Conservation (phyloP, 2,113 vertebrate species). For the Gobius niger region DNA sequence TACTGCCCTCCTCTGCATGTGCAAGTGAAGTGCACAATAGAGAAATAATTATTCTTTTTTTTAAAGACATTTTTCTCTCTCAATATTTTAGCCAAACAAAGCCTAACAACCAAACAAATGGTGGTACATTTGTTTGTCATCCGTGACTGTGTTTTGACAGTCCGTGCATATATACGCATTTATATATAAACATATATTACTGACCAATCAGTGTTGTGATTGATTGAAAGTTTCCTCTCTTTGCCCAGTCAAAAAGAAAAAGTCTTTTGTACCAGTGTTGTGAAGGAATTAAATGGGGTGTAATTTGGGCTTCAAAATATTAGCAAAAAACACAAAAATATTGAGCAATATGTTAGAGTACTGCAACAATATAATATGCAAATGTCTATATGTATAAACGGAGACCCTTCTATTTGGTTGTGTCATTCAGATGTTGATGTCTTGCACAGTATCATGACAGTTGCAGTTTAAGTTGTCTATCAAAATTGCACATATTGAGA, state of each 20-base stretch:
- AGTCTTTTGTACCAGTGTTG: constrained; percentile 73
- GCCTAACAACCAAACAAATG: constrained; percentile 50
- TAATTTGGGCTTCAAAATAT: neutral
- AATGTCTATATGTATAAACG: neutral
- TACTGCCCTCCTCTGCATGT: constrained; percentile 68
- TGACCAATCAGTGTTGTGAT: constrained; percentile 78
- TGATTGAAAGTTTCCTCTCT: constrained; percentile 47
- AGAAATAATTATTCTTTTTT: constrained; percentile 30
- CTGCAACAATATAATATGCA: constrained; percentile 3
- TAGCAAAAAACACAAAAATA: neutral
- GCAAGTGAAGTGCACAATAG: constrained; percentile 46
- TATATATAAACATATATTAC: constrained; percentile 40
- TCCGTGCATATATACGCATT: constrained; percentile 55
- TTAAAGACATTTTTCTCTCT: constrained; percentile 18
- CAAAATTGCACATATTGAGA: neutral
- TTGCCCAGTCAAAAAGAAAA: constrained; percentile 9
- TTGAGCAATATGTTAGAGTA: neutral
- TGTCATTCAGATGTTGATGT: neutral
- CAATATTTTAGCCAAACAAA: constrained; percentile 43
- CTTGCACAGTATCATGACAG: neutral
- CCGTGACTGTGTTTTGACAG: constrained; percentile 80
- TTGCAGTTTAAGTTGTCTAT: neutral
- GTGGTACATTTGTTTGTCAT: constrained; percentile 63
- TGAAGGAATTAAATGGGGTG: constrained; percentile 58
- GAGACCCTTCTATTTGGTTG: neutral